phyloP scores from a whole-genome alignment of 2,888 invertebrate species.

The Ormyrus pomaceus region DNA sequence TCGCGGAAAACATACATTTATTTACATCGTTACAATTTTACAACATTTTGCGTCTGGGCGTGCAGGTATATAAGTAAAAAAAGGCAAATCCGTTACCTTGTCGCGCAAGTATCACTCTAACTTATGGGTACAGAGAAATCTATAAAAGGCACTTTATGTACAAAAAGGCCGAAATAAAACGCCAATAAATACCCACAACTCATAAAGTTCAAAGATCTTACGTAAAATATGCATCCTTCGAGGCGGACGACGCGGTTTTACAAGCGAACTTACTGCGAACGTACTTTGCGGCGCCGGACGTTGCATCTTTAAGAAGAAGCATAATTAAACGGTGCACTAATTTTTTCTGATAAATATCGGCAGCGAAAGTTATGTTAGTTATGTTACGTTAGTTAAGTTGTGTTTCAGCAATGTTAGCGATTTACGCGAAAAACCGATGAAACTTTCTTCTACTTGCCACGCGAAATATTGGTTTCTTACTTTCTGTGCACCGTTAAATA shows the following conservation, averaged over 20 bases:
- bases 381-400: too few species aligned
- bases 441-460: constrained; percentile 7
- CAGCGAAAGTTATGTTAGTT: too few species aligned
- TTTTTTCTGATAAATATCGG: constrained; percentile 11
- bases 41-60: too few species aligned
- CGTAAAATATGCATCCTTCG: background rate
- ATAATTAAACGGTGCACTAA: constrained; percentile 3
- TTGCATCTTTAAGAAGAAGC: constrained; percentile 13
- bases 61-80: too few species aligned
- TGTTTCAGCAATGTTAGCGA: background rate
- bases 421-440: background rate
- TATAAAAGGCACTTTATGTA: too few species aligned
- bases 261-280: background rate
- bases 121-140: too few species aligned
- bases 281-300: background rate
- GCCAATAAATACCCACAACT: background rate
- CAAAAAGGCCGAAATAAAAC: constrained; percentile 6
- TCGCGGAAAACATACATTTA: too few species aligned
- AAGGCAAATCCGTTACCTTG: too few species aligned
- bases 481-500: background rate
- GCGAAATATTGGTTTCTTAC: constrained; percentile 9
- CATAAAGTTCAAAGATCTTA: background rate
- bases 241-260: background rate
- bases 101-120: too few species aligned
- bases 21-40: too few species aligned